Evolutionary conservation across 92 coral and sea anemone genomes (phyloP), one percentile per base, ranked within the genome.

Genomic region (Epizoanthus ramosus): DNA sequence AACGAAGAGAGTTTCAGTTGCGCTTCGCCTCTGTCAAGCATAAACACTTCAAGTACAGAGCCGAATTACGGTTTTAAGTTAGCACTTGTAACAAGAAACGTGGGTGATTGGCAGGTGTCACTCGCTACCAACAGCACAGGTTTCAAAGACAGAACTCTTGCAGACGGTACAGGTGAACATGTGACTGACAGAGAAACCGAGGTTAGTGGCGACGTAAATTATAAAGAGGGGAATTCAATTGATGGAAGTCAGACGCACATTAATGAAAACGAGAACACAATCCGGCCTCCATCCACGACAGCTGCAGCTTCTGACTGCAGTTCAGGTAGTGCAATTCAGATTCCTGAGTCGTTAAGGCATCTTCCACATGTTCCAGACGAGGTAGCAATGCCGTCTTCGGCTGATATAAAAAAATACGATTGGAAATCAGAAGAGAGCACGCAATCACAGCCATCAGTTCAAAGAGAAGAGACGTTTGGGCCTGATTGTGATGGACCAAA

Each of bases 21-120:
- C 39, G 64, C 54, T 59, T 57, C 80, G 31, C 60, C 81, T 76
- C 21, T 41, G 56, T 76, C 81, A 60, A 41, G 56, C 37, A 39
- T 37, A 59, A 61, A 21, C 63, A 63, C 70, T 5, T 77, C 82
- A 5, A 23, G 10, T 22, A 22, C 82, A 39, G 82, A 25, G 13
- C 70, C 21, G 57, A 39, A 14, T 19, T 41, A 61, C 23, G 60
- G 82, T n/a, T 39, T 60, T 77, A 52, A 43, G 66, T 53, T 77
- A 22, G 71, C 82, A 60, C 57, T 75, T 77, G 60, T 60, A 77
- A 61, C 70, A 41, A 63, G 16, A 69, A 63, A 13, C 6, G 58
- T 4, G 15, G 58, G 47, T n/a, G 71, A 77, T 28, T 61, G 58
- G 47, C 47, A 77, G 28, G 45, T 77, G 50, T 14, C 68, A 14